Conservation (phyloP, 1,140 invertebrate genomes). For the Drosophila persimilis region DNA sequence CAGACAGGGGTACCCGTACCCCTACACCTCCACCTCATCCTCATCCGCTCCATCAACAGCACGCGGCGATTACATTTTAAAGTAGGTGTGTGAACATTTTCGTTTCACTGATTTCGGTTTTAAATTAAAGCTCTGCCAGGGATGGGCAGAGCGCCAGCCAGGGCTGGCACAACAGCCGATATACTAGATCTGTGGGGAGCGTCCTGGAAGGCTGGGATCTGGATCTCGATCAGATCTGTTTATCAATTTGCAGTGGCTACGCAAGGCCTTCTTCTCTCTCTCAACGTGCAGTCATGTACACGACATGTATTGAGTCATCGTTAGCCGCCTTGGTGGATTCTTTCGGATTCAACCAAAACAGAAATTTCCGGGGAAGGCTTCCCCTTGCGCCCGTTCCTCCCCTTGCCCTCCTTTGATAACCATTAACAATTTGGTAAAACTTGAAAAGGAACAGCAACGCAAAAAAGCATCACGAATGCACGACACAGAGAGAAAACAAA, state of each 20-base stretch:
- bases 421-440: conserved; percentile 62
- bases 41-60: conserved; percentile 10
- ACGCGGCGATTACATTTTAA: conserved; percentile 60
- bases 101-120: conserved; percentile 46
- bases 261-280: no score
- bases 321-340: no score
- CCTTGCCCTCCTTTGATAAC: conserved; percentile 43
- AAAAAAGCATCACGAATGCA: background rate
- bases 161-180: background rate
- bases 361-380: conserved; percentile 1
- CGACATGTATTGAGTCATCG: no score
- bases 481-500: conserved; percentile 1
- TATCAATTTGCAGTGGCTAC: no score
- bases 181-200: no score
- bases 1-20: conserved; percentile 34
- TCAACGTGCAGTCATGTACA: no score
- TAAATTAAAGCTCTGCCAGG: conserved; percentile 40
- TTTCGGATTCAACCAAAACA: background rate
- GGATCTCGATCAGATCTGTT: no score
- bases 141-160: conserved; percentile 12
- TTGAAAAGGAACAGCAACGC: conserved; percentile 15
- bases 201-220: no score
- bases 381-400: no score
- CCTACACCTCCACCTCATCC: background rate
- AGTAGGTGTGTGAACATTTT: conserved; percentile 64